A percentile compares a stretch with the other conserved stretches of the same genome.
Evolutionary conservation across 2,113 vertebrate genomes (phyloP).

Genomic region (Anhinga rufa): DNA sequence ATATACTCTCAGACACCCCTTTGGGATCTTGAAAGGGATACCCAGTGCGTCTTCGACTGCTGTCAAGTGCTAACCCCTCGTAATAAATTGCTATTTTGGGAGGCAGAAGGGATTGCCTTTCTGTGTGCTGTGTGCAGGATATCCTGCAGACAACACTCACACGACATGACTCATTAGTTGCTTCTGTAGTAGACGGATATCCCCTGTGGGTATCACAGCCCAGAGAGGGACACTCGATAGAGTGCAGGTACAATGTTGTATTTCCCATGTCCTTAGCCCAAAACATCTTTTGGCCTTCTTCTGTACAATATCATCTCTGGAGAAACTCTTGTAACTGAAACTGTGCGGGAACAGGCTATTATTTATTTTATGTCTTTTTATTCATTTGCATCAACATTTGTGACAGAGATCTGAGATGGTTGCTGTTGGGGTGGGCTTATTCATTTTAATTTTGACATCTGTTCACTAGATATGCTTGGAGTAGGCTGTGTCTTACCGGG

Average conservation of each 20-base stretch:
- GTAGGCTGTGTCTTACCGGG: background rate
- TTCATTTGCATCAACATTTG: background rate
- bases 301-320: background rate
- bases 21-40: background rate
- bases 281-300: background rate
- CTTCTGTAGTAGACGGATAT: background rate
- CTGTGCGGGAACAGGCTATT: background rate
- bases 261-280: background rate
- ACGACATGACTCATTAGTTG: background rate
- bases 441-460: background rate
- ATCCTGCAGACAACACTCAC: background rate
- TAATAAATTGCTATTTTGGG: background rate
- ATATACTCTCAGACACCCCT: background rate
- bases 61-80: background rate
- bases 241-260: background rate
- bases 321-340: background rate
- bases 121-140: background rate
- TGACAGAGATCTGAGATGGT: background rate
- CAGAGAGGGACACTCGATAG: background rate
- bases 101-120: background rate
- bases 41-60: accelerated
- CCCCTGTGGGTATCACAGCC: background rate
- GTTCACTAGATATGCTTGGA: background rate
- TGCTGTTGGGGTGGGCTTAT: background rate
- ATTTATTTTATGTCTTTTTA: background rate